Base-by-base conservation (phyloP, 2,113 vertebrate species). In the Anolis sagrei region DNA sequence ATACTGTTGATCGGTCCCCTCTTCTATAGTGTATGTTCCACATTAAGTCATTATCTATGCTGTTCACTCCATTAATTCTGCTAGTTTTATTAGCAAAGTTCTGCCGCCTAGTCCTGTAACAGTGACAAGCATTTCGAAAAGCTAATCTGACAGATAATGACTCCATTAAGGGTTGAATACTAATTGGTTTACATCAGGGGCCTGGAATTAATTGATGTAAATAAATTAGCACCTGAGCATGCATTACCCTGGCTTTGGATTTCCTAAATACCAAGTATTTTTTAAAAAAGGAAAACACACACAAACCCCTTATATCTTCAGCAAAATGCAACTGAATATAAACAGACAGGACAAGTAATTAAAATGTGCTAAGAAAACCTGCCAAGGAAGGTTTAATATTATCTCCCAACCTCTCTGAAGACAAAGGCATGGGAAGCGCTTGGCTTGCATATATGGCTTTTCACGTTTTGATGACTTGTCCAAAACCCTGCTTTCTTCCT, bases 101-200 rank as follows among this genome's bases (percentile, higher is more conserved):
- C 96, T 95, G 90, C 94, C 94, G 95, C 91, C 93, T 95, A 92
- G 94, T 95, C 94, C 96, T 97, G 95, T 96, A 95, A 95, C 93
- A 92, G 94, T 97, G 98, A 98, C 97, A 97, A 97, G 96, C 96
- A 93, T 96, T 97, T 97, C 96, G 95, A 96, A 96, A 96, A 97
- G 97, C 96, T 98, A 98, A 97, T 98, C 96, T 98, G 98, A 98
- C 98, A 98, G 97, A 97, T 98, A 98, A 98, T 98, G 97, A 97
- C 97, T 98, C 97, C 97, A 99, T 98, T 98, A 98, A 96, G 96
- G 96, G 96, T 93, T 94, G 96, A 96, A 96, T 97, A 97, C 97
- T 98, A 98, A 98, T 98, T 99, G 97, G 96, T 97, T 97, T 98
- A 98, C 97, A 98, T 98, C 96, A 96, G 97, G 97, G 97, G 97